Evolutionary conservation across 2,797 vertebrate genomes (phyloP).

Genomic region (Betta splendens): DNA sequence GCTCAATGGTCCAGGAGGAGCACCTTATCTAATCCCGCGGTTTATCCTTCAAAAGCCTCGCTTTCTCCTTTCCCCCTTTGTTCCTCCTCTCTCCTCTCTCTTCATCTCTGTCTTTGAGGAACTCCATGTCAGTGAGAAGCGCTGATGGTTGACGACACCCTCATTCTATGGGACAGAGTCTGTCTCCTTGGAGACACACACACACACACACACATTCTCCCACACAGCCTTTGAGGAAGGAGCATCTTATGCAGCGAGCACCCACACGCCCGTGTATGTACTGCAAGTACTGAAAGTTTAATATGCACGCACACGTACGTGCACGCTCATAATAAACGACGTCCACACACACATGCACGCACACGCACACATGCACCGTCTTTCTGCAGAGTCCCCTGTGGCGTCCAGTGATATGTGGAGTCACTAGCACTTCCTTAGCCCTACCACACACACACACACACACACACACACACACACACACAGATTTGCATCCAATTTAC

Average conservation of each 20-base stretch:
- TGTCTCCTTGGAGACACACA: conserved; percentile 60
- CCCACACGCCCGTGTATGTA: conserved; percentile 13
- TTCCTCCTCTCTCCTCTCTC: conserved; percentile 53
- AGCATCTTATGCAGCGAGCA: conserved; percentile 25
- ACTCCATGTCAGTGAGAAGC: conserved; percentile 64
- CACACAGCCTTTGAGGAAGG: conserved; percentile 45
- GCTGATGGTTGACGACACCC: conserved; percentile 55
- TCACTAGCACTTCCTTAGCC: conserved; percentile 46
- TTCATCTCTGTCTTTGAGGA: conserved; percentile 75
- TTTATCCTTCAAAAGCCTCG: conserved; percentile 86
- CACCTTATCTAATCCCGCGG: conserved; percentile 83
- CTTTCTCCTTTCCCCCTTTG: conserved; percentile 63
- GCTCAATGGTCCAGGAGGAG: conserved; percentile 81
- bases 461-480: conserved; percentile 31
- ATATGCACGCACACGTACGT: conserved; percentile 2
- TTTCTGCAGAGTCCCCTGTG: conserved; percentile 42
- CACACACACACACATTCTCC: conserved; percentile 28
- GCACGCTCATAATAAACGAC: neutral
- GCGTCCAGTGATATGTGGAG: conserved; percentile 46
- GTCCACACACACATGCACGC: conserved; percentile 10
- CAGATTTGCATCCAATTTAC: conserved; percentile 72
- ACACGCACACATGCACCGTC: conserved; percentile 25
- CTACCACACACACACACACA: conserved; percentile 48
- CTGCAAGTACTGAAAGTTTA: conserved; percentile 23
- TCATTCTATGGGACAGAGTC: conserved; percentile 63